Base-by-base conservation (phyloP, 2,113 vertebrate genomes). In the Epinephelus lanceolatus region DNA sequence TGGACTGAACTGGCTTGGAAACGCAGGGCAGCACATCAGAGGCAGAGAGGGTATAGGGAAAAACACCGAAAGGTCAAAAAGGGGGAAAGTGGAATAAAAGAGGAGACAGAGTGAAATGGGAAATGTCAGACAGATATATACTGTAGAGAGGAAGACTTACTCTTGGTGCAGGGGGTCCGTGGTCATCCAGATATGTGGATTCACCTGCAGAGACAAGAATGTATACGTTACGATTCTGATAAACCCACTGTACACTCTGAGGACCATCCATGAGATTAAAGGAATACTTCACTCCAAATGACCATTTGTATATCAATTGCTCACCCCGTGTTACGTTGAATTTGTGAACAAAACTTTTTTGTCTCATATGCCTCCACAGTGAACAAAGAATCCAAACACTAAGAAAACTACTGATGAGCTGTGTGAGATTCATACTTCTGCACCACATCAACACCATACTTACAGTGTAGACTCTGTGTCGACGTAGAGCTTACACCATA, bases 151-250 rank as follows among this genome's bases (percentile, higher is more conserved):
- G 25, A 55, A 49, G 27, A 86, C 96, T 96, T 92, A 99, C 98
- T 96, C 96, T 97, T 61, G 96, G 96, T 81, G 94, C 93, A 51
- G 95, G 96, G 68, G 96, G 97, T 60, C 97, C 96, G 3, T 99
- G 98, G 88, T 99, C 98, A 93, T 99, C 97, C 94, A 97, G 90
- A 47, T 97, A 99, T 90, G 98, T 99, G 82, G 98, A 99, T 94
- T 98, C 96, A 93, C 98, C 98, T 96, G 91, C 78, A 80, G 87
- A 87, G 67, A 84, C 33, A 88, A 84, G n/a, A 40, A 63, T 70
- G 69, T 40, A 61, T 8, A 57, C 18, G 27, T 80, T 67, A 74
- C 62, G 56, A 68, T 52, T 33, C 33, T 23, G 15, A 70, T 1
- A 17, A 5, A 33, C 23, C 5, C 15, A 37, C 23, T 6, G 23